Percentiles rank a stretch among this genome's conserved stretches.
Evolutionary conservation across 1,140 invertebrate species (phyloP).

Genomic region (Bombus sibiricus): DNA sequence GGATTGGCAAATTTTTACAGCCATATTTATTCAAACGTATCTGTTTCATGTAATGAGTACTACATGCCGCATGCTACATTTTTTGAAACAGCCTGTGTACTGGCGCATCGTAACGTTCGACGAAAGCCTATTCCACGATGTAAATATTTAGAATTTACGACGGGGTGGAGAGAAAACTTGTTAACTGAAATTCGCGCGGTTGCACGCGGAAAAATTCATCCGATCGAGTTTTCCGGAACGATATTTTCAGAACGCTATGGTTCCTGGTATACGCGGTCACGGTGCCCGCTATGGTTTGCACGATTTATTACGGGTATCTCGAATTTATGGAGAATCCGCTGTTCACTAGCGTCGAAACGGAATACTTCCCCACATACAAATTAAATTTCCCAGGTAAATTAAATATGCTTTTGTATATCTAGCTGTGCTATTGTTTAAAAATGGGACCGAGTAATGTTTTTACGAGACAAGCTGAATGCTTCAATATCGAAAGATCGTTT

Average conservation of each 20-base stretch:
- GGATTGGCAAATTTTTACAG: too few species aligned
- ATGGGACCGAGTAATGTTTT: not conserved
- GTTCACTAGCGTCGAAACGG: constrained; percentile 64
- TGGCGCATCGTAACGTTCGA: not conserved
- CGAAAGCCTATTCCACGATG: not conserved
- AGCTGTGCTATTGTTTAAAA: too few species aligned
- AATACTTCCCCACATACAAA: constrained; percentile 61
- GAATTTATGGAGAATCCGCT: constrained; percentile 64
- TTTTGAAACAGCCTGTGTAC: not conserved
- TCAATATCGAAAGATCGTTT: constrained; percentile 6
- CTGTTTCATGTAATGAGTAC: too few species aligned
- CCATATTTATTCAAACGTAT: too few species aligned
- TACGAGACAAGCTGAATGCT: too few species aligned
- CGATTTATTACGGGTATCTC: constrained; percentile 48
- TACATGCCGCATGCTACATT: too few species aligned
- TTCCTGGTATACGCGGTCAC: constrained; percentile 61
- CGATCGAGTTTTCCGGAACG: not conserved
- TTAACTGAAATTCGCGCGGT: constrained; percentile 14
- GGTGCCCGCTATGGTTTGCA: constrained; percentile 51
- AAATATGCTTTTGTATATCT: not conserved
- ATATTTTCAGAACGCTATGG: constrained; percentile 67
- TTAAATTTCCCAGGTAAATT: constrained; percentile 70
- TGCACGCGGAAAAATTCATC: not conserved
- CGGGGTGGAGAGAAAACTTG: too few species aligned
- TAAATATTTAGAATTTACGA: constrained; percentile 9